Evolutionary conservation across 2,888 invertebrate genomes (phyloP), one percentile per base, ranked within the genome.

Genomic region (Schizotus pectinicornis): DNA sequence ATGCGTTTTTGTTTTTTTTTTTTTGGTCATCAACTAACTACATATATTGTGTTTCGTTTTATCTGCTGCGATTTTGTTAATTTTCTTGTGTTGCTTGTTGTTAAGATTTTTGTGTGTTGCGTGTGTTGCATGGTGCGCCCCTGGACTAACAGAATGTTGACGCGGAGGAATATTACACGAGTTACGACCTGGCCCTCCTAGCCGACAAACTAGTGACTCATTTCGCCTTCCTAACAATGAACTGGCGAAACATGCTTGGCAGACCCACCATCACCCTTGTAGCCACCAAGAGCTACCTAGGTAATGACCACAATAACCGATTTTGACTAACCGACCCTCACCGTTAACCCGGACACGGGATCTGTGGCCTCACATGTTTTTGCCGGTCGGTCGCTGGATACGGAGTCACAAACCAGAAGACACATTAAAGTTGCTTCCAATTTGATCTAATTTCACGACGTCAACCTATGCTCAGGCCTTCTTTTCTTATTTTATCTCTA

Each of bases 231-330:
- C 87, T 98, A 80, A 93, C 95, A 81, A 93, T 92, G 86, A 94
- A 91, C 83, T 98, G 98, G 98, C 93, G 93, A 79, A 89, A 93
- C 81, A 94, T 95, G 89, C 89, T 97, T 80, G 98, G 98, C 77
- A 87, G 98, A 74, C 98, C 98, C 66, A 92, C 94, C 71, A 90
- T 96, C 81, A 93, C 94, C 70, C 85, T 96, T 82, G 90, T 93
- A 81, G 90, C 91, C 78, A 91, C 91, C 79, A 88, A 89, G 81
- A 88, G 88, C 82, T 84, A 90, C 82, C 85, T 92, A 89, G 92
- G 92, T 93, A 91, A 87, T 61, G 57, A 13, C n/a, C 3, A 38
- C 7, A 9, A 38, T 7, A 38, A 38, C 13, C 8, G 39, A n/a
- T n/a, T n/a, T n/a, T n/a, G n/a, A n/a, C n/a, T 7, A 38, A 38